Percentiles rank a stretch among this genome's conserved stretches.
Conservation (phyloP, 2,888 invertebrate genomes). For the Sesia bembeciformis region DNA sequence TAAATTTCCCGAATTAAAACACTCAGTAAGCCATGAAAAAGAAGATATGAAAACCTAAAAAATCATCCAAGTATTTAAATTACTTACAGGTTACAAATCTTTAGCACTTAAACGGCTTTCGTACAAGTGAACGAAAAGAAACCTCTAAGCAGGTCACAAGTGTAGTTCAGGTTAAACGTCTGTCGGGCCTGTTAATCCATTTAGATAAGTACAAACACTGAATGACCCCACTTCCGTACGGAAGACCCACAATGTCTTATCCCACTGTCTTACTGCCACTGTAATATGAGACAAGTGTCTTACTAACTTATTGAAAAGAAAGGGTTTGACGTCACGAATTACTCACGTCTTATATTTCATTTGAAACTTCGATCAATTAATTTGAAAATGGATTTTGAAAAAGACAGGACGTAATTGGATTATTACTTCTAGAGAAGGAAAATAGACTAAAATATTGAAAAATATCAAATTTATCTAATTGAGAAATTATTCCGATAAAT, state of each 20-base stretch:
- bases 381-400: too few species aligned
- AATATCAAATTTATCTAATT: too few species aligned
- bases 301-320: slow-evolving; percentile 1
- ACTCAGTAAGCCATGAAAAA: not conserved
- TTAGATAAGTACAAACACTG: slow-evolving; percentile 71
- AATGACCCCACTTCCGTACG: slow-evolving; percentile 59
- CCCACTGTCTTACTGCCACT: slow-evolving; percentile 65
- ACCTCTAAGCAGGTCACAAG: slow-evolving; percentile 67
- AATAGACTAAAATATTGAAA: too few species aligned
- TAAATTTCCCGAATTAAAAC: too few species aligned
- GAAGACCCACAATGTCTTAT: slow-evolving; percentile 67
- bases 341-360: too few species aligned
- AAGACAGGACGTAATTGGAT: too few species aligned
- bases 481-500: too few species aligned
- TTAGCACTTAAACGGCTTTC: slow-evolving; percentile 34
- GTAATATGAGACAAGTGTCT: slow-evolving; percentile 24
- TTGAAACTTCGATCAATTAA: too few species aligned
- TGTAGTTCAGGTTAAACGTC: slow-evolving; percentile 63
- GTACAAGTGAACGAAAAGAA: slow-evolving; percentile 48
- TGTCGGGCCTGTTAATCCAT: slow-evolving; percentile 50
- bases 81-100: slow-evolving; percentile 1
- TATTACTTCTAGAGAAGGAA: too few species aligned
- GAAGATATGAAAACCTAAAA: not conserved
- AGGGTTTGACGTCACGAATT: too few species aligned
- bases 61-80: not conserved